Base-by-base conservation (phyloP, 35 echinoderm and acorn worm genomes). In the Anneissia japonica region DNA sequence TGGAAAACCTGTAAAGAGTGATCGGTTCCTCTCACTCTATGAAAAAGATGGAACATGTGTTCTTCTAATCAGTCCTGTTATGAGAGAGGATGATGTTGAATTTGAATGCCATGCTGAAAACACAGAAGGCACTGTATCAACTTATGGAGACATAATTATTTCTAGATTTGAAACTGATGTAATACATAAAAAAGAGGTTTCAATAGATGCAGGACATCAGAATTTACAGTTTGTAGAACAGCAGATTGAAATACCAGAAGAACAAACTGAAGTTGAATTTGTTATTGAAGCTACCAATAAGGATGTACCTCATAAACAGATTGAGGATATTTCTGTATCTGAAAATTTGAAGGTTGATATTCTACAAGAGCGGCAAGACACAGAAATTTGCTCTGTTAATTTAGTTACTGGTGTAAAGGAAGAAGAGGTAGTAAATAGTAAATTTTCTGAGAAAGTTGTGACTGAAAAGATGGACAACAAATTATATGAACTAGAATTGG, bases 71-170 rank as follows among this genome's bases (percentile, higher is more conserved):
- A 97, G 81, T 51, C 83, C 86, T 33, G 90, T 90, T 32, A 77
- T 77, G 33, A 84, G 90, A 34, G 94, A 92, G 83, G 94, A 97
- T 84, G 87, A 97, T 26, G 90, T 90, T 12, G 87, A 86, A 46
- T 97, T 90, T 90, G 87, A 89, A 46, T 86, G 91, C 72, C 39
- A 76, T 39, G 94, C 90, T 39, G 86, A 87, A 77, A 96, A 96
- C 83, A 46, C 88, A 38, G 87, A 82, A 37, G 93, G 93, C 0
- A 74, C 76, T 76, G 87, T 90, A 30, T 84, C 90, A 35, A 90
- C 94, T 6, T 39, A 84, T 46, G 89, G 90, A 82, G 90, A 92
- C 83, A 86, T 92, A 9, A 89, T 96, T 14, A 89, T 94, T 80
- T 81, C 85, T 14, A 46, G 45, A 73, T 72, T 64, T 64, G 19